Base-by-base conservation (phyloP, 2,113 vertebrate species). In the Callospermophilus lateralis region DNA sequence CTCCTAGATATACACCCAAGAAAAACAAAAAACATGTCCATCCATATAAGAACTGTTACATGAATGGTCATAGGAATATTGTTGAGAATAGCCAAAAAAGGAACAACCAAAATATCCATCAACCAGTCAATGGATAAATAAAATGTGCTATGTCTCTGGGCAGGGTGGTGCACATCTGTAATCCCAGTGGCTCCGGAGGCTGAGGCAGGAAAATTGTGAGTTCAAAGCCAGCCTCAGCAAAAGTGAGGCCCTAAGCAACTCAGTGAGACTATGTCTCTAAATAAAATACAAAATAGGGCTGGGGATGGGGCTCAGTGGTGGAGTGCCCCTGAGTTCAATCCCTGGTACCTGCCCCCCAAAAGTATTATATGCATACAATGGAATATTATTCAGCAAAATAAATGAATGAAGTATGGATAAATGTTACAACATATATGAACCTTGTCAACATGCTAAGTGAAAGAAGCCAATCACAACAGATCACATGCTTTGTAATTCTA, bases 21-120 rank as follows among this genome's bases (percentile, higher is more conserved):
- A 65, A 81, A 73, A 93, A 81, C 76, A 11, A 92, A 95, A 86
- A 87, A 63, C 6, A 84, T 42, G 3, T 81, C 19, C 9, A 95
- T 9, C 77, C 9, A 95, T 11, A 77, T 8, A 85, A 94, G 83
- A 89, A 61, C 4, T 11, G 45, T 22, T 63, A 28, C 2, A 48
- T 81, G 20, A 86, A 45, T 89, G 37, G 42, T 78, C 58, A 58
- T 42, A 61, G 22, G 20, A 86, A 10, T 7, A 61, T 78, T 94
- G 79, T 94, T 90, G 39, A 94, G 73, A 73, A 68, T 42, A 87
- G 20, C 2, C n/a, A 30, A 73, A 95, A 68, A 26, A 22, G 65
- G 73, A 86, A 84, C 34, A 87, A 45, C 22, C 0, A 84, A 94
- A 93, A 86, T 86, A 15, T 58, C 12, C 30, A 93, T 74, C 77